Percentiles rank a stretch among this genome's conserved stretches.
phyloP scores from a whole-genome alignment of 2,888 invertebrate species.

The Parthenolecanium corni region DNA sequence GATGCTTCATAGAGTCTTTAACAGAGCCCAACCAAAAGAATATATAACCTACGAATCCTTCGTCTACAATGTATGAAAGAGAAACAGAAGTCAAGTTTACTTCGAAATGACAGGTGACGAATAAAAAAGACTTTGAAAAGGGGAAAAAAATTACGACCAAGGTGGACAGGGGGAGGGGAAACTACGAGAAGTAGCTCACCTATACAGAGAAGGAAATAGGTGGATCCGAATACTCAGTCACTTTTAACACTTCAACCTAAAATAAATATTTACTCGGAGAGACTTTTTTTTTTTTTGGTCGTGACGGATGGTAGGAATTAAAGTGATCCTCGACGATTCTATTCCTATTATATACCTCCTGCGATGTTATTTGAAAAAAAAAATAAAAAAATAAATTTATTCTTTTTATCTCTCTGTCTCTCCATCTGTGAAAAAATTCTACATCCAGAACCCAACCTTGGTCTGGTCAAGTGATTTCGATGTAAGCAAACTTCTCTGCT shows the following conservation, averaged over 20 bases:
- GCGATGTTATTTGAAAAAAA: too few species aligned
- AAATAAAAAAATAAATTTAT: not conserved
- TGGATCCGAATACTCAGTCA: constrained; percentile 12
- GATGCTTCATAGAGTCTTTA: not conserved
- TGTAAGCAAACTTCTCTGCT: constrained; percentile 18
- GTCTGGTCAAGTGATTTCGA: constrained; percentile 13
- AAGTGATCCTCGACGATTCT: constrained; percentile 15
- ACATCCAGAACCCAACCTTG: constrained; percentile 5
- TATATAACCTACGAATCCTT: constrained; percentile 8
- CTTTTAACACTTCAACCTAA: constrained; percentile 25
- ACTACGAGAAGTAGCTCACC: constrained; percentile 16
- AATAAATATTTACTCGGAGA: constrained; percentile 22
- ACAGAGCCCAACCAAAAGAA: not conserved
- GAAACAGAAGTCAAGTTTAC: constrained; percentile 26
- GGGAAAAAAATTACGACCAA: constrained; percentile 6
- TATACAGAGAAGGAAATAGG: constrained; percentile 5
- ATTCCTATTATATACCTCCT: too few species aligned
- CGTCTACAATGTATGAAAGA: constrained; percentile 6
- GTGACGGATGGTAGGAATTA: constrained; percentile 20
- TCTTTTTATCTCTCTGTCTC: not conserved
- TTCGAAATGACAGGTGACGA: constrained; percentile 26
- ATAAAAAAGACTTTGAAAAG: constrained; percentile 15
- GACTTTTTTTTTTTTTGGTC: not conserved
- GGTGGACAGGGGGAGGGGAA: not conserved
- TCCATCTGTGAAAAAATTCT: not conserved